phyloP scores from a whole-genome alignment of 2,113 vertebrate species.

The Onychostruthus taczanowskii region DNA sequence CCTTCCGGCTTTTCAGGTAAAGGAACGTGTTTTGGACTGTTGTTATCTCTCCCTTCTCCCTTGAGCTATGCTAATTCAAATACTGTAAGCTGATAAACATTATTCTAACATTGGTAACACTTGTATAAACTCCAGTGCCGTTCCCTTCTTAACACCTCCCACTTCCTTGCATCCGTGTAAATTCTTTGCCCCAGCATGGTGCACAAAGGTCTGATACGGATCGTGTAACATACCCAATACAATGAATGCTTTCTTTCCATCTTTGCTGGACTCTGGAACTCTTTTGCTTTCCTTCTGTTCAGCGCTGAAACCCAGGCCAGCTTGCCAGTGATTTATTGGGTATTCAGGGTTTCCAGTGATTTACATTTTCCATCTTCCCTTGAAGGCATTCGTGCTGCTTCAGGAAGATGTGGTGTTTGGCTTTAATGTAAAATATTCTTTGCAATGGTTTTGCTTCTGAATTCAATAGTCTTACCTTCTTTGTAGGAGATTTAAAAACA shows the following conservation, averaged over 20 bases:
- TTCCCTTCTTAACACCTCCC: constrained; percentile 45
- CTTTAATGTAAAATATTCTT: constrained; percentile 12
- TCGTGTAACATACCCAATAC: constrained; percentile 38
- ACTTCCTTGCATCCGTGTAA: constrained; percentile 43
- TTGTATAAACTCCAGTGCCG: neutral
- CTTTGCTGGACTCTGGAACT: constrained; percentile 22
- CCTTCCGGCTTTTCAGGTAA: constrained; percentile 57
- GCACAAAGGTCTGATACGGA: constrained; percentile 15
- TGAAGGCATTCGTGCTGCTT: neutral
- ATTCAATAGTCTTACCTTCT: neutral
- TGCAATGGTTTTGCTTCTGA: neutral
- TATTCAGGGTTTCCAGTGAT: constrained; percentile 33
- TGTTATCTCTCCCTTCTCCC: constrained; percentile 64
- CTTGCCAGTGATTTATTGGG: constrained; percentile 46
- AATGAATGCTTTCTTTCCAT: constrained; percentile 30
- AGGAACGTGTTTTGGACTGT: constrained; percentile 46
- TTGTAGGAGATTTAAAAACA: neutral
- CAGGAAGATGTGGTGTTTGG: constrained; percentile 9
- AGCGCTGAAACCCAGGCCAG: neutral
- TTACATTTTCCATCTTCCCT: constrained; percentile 56
- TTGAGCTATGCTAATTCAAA: constrained; percentile 63
- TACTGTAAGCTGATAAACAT: constrained; percentile 57
- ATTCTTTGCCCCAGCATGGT: constrained; percentile 33
- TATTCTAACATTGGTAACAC: constrained; percentile 50
- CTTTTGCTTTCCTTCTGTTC: constrained; percentile 38